Conservation (phyloP, 2,888 invertebrate genomes). For the Rhamphomyia laevipes region DNA sequence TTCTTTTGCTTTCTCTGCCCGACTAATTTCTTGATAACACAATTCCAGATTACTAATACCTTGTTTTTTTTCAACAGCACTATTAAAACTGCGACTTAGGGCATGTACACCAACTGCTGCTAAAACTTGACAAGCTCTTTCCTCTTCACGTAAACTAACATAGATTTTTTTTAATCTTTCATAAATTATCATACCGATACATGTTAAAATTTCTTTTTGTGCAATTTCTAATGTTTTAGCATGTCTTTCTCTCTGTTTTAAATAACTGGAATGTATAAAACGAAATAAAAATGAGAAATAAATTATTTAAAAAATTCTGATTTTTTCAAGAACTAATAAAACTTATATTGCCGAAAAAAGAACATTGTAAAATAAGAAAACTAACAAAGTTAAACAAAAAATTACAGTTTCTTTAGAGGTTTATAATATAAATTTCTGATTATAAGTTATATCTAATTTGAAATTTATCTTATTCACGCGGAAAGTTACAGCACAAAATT, state of each 20-base stretch:
- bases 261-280: conserved; percentile 24
- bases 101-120: conserved; percentile 82
- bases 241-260: conserved; percentile 75
- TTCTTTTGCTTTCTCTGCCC: conserved; percentile 75
- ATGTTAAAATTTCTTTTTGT: conserved; percentile 91
- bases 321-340: no score
- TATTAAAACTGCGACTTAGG: conserved; percentile 78
- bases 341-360: no score
- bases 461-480: no score
- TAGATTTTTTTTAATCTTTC: conserved; percentile 80
- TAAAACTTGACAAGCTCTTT: conserved; percentile 86
- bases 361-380: no score
- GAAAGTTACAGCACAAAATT: no score
- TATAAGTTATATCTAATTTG: no score
- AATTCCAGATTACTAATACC: conserved; percentile 81
- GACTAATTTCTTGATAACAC: conserved; percentile 74
- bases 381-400: no score
- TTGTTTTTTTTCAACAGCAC: conserved; percentile 78
- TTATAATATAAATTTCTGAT: no score
- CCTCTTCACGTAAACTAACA: conserved; percentile 77
- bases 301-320: conserved; percentile 6
- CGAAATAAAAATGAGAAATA: conserved; percentile 1
- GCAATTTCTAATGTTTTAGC: conserved; percentile 95
- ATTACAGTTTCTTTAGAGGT: no score
- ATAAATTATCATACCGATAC: conserved; percentile 86